phyloP scores from a whole-genome alignment of 2,113 vertebrate genomes.

The Campylomormyrus numenius region DNA sequence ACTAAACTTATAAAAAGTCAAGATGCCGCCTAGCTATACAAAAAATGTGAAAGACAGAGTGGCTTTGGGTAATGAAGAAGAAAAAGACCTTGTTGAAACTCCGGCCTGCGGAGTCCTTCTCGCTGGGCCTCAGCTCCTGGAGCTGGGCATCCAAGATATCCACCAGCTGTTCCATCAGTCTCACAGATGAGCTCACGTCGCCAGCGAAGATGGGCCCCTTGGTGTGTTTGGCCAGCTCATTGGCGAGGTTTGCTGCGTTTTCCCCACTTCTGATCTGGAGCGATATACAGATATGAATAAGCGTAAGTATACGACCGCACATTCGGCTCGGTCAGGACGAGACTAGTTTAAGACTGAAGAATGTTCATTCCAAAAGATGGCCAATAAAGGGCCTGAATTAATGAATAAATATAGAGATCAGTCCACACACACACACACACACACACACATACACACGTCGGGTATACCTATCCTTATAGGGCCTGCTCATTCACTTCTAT shows the following conservation, averaged over 20 bases:
- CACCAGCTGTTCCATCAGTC: conserved; percentile 94
- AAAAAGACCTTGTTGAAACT: conserved; percentile 79
- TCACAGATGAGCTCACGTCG: conserved; percentile 89
- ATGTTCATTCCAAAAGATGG: background rate
- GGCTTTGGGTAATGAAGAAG: conserved; percentile 7
- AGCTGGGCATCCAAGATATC: conserved; percentile 96
- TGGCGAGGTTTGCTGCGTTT: conserved; percentile 93
- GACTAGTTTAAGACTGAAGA: background rate
- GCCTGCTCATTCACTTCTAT: no score
- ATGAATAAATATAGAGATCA: background rate
- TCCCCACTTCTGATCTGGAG: conserved; percentile 94
- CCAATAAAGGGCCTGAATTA: background rate
- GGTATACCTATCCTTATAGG: no score
- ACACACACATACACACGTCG: background rate
- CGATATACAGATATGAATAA: conserved; percentile 60
- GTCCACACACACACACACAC: background rate
- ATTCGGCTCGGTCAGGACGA: background rate
- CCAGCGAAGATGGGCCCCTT: conserved; percentile 93
- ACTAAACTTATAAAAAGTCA: conserved; percentile 5
- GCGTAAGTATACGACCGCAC: background rate
- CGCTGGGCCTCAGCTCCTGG: conserved; percentile 79
- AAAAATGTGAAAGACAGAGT: conserved; percentile 15
- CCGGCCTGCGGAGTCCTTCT: conserved; percentile 74
- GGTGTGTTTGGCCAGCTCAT: conserved; percentile 92
- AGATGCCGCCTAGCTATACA: background rate